Evolutionary conservation across 2,797 vertebrate genomes (phyloP).

Genomic region (Crax fasciolata): DNA sequence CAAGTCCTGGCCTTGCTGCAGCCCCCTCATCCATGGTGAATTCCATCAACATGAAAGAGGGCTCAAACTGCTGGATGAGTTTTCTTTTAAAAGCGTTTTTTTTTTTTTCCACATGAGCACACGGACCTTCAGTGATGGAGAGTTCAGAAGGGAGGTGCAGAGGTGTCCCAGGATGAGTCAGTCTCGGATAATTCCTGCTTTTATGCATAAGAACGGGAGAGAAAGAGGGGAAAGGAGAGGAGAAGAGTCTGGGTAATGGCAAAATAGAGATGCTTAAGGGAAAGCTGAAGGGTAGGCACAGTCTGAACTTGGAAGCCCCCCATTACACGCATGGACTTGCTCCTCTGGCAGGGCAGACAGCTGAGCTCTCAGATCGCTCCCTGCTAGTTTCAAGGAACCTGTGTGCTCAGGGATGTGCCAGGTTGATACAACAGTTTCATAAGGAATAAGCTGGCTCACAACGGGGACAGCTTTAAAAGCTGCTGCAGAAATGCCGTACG

Average conservation of each 20-base stretch:
- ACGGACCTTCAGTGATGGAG: background rate
- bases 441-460: background rate
- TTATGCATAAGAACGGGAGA: background rate
- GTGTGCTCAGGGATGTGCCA: background rate
- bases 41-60: background rate
- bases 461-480: background rate
- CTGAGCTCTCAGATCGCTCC: background rate
- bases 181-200: background rate
- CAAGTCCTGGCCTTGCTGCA: background rate
- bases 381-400: background rate
- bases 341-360: background rate
- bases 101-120: background rate
- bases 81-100: background rate
- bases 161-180: background rate
- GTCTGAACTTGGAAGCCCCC: background rate
- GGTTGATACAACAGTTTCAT: background rate
- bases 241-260: background rate
- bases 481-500: background rate
- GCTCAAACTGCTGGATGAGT: background rate
- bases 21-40: background rate
- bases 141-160: background rate
- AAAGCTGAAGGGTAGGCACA: background rate
- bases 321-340: background rate
- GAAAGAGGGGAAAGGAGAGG: background rate
- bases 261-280: background rate